Base-by-base conservation (phyloP, 2,888 invertebrate species). In the Didymodactylos carnosus region DNA sequence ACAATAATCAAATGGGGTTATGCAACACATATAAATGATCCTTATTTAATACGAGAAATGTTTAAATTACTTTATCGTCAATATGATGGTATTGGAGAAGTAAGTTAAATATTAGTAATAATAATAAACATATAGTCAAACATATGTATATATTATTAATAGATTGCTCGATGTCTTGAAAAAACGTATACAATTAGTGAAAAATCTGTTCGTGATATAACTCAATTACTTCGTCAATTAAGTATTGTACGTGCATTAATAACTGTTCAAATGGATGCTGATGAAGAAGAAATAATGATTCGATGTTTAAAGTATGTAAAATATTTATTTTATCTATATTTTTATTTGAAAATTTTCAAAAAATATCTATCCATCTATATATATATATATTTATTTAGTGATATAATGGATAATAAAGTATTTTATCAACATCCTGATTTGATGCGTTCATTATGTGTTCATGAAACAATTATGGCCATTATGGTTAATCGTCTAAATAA, bases 361-460 rank as follows among this genome's bases (percentile, higher is more conserved):
- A 43, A 43, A 43, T 6, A 41, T n/a, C n/a, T n/a, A 41, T 41
- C 16, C 41, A 5, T 16, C 16, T 6, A 6, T 3, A 11, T 23
- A 13, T 35, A n/a, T 1, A 62, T 35, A 0, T n/a, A 35, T 29
- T 27, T 53, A 2, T 62, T 62, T 35, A 62, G 62, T 88, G 94
- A 94, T 84, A 87, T 98, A 73, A 97, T 97, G 76, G 97, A 97
- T 86, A 98, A 98, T 83, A 91, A 93, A 81, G 94, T 98, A 2
- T 99, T 99, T 87, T 99, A 99, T 88, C 98, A 99, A 84, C 98
- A 99, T 86, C 98, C 98, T 0, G 98, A 99, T 85, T 86, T 99
- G 76, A 98, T 99, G 81, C 88, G 98, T 77, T 91, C 95, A 11
- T 86, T 99, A 16, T 89, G 94, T 75, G 91, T 97, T 14, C 98